Percentiles rank a stretch among this genome's conserved stretches.
Evolutionary conservation across 2,888 invertebrate genomes (phyloP).

Genomic region (Pecten maximus): DNA sequence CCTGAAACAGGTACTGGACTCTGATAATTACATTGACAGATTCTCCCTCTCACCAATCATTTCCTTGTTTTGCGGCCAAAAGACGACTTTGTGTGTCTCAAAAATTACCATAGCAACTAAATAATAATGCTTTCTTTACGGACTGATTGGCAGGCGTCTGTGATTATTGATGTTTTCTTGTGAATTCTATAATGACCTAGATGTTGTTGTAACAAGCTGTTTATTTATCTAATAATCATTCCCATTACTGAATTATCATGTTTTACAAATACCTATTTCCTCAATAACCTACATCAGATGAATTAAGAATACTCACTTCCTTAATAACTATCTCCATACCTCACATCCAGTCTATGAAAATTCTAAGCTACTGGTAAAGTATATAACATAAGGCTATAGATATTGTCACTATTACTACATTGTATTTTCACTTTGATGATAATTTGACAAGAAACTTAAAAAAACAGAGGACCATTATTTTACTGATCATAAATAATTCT

Average conservation of each 20-base stretch:
- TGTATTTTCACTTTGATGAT: too few species aligned
- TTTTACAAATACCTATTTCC: neutral
- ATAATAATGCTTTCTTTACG: neutral
- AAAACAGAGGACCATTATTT: too few species aligned
- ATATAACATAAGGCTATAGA: too few species aligned
- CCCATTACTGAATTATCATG: neutral
- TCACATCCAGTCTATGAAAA: too few species aligned
- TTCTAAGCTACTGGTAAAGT: too few species aligned
- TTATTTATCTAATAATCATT: neutral
- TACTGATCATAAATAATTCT: too few species aligned
- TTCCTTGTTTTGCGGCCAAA: slow-evolving; percentile 25
- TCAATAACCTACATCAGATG: neutral
- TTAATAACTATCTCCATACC: neutral
- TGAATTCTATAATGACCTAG: neutral
- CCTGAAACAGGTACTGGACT: neutral
- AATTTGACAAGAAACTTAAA: too few species aligned
- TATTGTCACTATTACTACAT: too few species aligned
- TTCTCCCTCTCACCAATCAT: neutral
- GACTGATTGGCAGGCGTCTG: neutral
- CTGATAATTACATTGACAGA: slow-evolving; percentile 23
- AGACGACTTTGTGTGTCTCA: slow-evolving; percentile 30
- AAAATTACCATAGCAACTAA: slow-evolving; percentile 24
- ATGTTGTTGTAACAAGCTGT: neutral
- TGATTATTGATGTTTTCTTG: slow-evolving; percentile 1
- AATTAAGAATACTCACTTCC: neutral